Evolutionary conservation across 1,140 invertebrate genomes (phyloP), one percentile per base, ranked within the genome.

Genomic region (Episyrphus balteatus): DNA sequence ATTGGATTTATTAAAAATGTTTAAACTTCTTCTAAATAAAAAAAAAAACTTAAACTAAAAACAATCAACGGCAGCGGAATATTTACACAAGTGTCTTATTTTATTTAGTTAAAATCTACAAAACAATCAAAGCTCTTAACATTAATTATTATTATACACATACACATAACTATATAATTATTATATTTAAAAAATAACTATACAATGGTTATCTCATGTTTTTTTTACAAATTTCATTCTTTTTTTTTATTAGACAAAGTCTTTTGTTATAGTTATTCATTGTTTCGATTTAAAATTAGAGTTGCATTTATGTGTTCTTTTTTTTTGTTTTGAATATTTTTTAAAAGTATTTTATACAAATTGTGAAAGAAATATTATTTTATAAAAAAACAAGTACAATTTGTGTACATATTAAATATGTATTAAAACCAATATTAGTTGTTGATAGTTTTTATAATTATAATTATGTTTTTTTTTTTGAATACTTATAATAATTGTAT

Each of bases 1-100:
- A 91, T 65, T 99, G 96, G 96, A 92, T 98, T 42, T 97, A 96
- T 70, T 91, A 79, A 49, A 48, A 13, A 14, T 15, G 14, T 18
- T 42, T 26, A n/a, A 43, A 12, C 14, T 32, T 30, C 19, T 12
- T 38, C 26, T 41, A 26, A 46, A 46, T 30, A 26, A 26, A 26
- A 1, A 14, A 30, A 30, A 43, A 11, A 13, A 31, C 0, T 8
- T 14, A 19, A 37, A 21, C 33, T 26, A 10, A 37, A 30, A 32
- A 33, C 10, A 12, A 33, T 34, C 17, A 13, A 36, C 21, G n/a
- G 21, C 13, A 26, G 5, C 9, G 19, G 34, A 36, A 34, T 15
- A 7, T n/a, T 21, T 33, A 47, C 15, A 14, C 39, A 47, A 31
- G 46, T 41, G 40, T 42, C 34, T 26, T 30, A 31, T 42, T 31